A percentile compares a stretch with the other conserved stretches of the same genome.
phyloP scores from a whole-genome alignment of 2,113 vertebrate species.

The Leucosticte australis region DNA sequence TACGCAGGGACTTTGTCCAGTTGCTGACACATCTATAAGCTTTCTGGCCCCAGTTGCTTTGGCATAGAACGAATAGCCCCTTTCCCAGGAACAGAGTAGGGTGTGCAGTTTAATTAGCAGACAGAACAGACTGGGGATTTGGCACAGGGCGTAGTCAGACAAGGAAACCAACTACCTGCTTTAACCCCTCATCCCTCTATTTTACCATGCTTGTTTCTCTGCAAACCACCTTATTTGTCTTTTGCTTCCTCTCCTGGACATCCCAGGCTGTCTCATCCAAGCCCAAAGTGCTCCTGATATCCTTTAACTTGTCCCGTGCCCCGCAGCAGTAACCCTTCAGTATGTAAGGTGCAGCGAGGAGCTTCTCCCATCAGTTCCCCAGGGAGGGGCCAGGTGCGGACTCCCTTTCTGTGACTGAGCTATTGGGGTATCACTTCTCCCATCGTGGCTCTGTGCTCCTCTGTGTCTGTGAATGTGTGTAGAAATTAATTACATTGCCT shows the following conservation, averaged over 20 bases:
- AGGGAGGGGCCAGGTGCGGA: accelerated
- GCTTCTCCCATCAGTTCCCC: neutral
- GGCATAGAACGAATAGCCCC: accelerated
- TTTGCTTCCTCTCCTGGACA: neutral
- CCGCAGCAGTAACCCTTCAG: neutral
- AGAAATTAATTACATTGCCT: neutral
- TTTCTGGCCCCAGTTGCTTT: accelerated
- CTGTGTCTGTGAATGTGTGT: neutral
- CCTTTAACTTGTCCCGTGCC: accelerated
- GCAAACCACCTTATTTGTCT: neutral
- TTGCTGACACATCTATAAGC: neutral
- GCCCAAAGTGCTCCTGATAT: accelerated
- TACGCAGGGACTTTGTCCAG: neutral
- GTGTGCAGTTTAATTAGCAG: neutral
- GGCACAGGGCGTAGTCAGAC: no score
- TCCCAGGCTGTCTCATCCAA: neutral
- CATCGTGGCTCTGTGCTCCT: neutral
- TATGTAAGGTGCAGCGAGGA: neutral
- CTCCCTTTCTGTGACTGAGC: neutral
- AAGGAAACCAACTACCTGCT: neutral
- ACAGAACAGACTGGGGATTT: neutral
- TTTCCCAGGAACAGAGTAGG: neutral
- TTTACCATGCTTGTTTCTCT: neutral
- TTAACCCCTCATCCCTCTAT: neutral
- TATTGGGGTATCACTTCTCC: accelerated